Base-by-base conservation (phyloP, 2,888 invertebrate species). In the Blastobasis adustella region DNA sequence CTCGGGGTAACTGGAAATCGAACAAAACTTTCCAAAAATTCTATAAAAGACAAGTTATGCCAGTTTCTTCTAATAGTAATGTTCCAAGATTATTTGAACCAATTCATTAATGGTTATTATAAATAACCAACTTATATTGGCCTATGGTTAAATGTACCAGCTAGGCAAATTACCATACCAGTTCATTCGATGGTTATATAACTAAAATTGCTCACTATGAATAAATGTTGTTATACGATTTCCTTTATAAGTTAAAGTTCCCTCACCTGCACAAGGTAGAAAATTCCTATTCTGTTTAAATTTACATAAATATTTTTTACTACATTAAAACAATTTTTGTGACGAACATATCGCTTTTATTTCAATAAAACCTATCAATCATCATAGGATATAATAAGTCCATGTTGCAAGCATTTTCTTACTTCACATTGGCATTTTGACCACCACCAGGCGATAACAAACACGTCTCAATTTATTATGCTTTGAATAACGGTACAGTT, bases 1-100 rank as follows among this genome's bases (percentile, higher is more conserved):
- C 53, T 2, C 39, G 52, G 8, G 57, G 55, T 7, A 51, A 56
- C 48, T 55, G 56, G 56, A 47, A 51, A 36, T 51, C 54, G 1
- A 52, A 46, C 1, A 55, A 53, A 23, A 55, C 58, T 5, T 58
- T 54, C 40, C 10, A 43, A 9, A 49, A 47, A 6, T 54, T 47
- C 51, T 56, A 58, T 39, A 48, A 51, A 37, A 54, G 53, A 9
- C 50, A 58, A 42, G 49, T 54, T 5, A 52, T 37, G n/a, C 44
- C 23, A 10, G n/a, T 8, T n/a, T 10, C 39, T 10, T 42, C 5
- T 5, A n/a, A 9, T 8, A 5, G 5, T 42, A 42, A n/a, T 8
- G 9, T 42, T 6, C 10, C 42, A 42, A 5, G 10, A 42, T 42
- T 42, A 7, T 8, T 42, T 6, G 5, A 42, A 9, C 42, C 40